Percentiles rank a stretch among this genome's conserved stretches.
These are phyloP conservation scores for Trachelus tabidus DNA, from an alignment of 2,888 invertebrate species.

Conservation along the genomic window DNA sequence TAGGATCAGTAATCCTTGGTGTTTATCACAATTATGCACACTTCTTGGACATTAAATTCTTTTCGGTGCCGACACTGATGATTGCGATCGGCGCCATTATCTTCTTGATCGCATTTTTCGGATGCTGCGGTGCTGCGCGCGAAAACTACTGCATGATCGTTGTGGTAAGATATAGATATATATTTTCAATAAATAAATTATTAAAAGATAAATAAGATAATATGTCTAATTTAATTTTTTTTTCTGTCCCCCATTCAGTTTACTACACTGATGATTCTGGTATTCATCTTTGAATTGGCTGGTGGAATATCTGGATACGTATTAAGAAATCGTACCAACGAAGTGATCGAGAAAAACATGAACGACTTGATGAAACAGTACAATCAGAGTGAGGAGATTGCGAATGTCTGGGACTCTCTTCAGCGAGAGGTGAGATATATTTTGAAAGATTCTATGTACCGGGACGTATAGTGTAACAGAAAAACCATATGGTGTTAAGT, in stretches of 20 bases:
- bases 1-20: constrained; percentile 77
- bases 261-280: constrained; percentile 73
- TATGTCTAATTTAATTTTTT: neutral
- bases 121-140: constrained; percentile 88
- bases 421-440: constrained; percentile 69
- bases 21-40: constrained; percentile 75
- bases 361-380: constrained; percentile 68
- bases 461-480: neutral
- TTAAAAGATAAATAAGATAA: neutral
- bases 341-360: constrained; percentile 70
- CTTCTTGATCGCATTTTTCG: constrained; percentile 85
- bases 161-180: constrained; percentile 70
- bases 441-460: neutral
- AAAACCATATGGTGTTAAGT: neutral
- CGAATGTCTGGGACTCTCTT: constrained; percentile 73
- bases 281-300: constrained; percentile 81
- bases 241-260: constrained; percentile 68
- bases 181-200: neutral
- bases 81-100: constrained; percentile 73
- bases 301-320: constrained; percentile 82
- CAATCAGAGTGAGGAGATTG: constrained; percentile 61
- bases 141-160: constrained; percentile 87
- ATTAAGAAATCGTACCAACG: constrained; percentile 69
- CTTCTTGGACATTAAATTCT: constrained; percentile 76
- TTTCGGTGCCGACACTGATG: constrained; percentile 78